Conservation (phyloP, 2,113 vertebrate genomes). For the Notothenia coriiceps region DNA sequence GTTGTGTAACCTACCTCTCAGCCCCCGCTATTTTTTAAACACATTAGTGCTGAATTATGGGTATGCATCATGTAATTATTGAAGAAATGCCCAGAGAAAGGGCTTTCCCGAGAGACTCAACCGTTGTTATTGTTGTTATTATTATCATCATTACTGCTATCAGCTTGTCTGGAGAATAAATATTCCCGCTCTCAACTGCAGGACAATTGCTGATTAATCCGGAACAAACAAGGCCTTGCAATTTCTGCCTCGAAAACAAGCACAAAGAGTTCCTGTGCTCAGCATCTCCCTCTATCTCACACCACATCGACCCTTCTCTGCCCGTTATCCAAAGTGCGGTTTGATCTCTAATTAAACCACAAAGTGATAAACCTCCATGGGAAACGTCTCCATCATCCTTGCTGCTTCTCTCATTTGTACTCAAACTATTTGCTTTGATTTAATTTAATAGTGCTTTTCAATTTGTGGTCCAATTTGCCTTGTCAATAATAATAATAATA, state of each 20-base stretch:
- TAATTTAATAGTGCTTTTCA: conserved; percentile 54
- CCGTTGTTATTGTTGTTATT: conserved; percentile 78
- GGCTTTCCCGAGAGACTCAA: conserved; percentile 62
- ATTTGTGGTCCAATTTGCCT: conserved; percentile 46
- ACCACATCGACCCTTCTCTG: conserved; percentile 22
- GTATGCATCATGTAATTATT: conserved; percentile 79
- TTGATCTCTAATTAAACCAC: conserved; percentile 66
- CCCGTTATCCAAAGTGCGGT: conserved; percentile 16
- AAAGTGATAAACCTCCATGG: conserved; percentile 49
- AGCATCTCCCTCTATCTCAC: conserved; percentile 10
- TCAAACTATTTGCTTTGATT: conserved; percentile 65
- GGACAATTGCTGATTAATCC: conserved; percentile 74
- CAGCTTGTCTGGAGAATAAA: conserved; percentile 74
- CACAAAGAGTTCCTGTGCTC: conserved; percentile 50
- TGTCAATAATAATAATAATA: not conserved
- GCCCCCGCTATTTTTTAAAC: conserved; percentile 66
- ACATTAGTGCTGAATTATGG: conserved; percentile 75
- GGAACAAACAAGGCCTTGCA: conserved; percentile 62
- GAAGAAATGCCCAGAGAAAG: conserved; percentile 76
- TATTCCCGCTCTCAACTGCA: conserved; percentile 59
- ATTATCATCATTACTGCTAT: conserved; percentile 78
- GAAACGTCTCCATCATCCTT: conserved; percentile 30
- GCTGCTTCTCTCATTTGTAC: conserved; percentile 26
- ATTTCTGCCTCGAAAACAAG: conserved; percentile 54
- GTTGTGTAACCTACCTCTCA: conserved; percentile 67